phyloP scores from a whole-genome alignment of 1,140 invertebrate genomes.

The Mactra quadrangularis region DNA sequence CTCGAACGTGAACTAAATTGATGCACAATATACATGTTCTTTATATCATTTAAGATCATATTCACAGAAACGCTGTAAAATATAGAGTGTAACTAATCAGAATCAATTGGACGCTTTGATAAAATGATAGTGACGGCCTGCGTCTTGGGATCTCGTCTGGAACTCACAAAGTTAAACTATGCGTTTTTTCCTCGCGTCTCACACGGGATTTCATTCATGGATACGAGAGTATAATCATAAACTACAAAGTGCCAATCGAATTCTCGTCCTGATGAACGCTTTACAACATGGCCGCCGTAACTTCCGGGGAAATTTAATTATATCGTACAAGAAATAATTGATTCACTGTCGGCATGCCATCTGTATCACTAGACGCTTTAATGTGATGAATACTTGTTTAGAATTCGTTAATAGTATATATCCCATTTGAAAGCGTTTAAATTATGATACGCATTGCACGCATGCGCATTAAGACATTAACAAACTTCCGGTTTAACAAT shows the following conservation, averaged over 20 bases:
- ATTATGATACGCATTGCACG: too few species aligned
- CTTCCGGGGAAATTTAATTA: constrained; percentile 28
- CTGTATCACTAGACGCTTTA: not conserved
- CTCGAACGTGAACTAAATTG: too few species aligned
- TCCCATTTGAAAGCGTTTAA: too few species aligned
- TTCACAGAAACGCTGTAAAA: too few species aligned
- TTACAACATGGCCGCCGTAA: not conserved
- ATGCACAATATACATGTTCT: too few species aligned
- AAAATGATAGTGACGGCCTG: constrained; percentile 23
- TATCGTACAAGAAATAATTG: not conserved
- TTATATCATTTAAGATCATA: too few species aligned
- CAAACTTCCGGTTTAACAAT: too few species aligned
- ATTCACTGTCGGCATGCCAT: not conserved
- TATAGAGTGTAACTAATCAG: constrained; percentile 35
- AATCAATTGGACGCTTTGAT: constrained; percentile 48
- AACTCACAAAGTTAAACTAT: not conserved
- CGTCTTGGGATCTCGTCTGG: constrained; percentile 36
- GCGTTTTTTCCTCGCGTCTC: not conserved
- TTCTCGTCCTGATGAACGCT: not conserved
- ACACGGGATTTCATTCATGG: constrained; percentile 16
- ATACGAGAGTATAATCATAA: constrained; percentile 24
- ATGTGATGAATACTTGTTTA: constrained; percentile 9
- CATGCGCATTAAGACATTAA: too few species aligned
- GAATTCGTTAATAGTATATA: not conserved
- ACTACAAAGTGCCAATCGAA: constrained; percentile 23